Evolutionary conservation across 2,797 vertebrate genomes (phyloP).

Genomic region (Catostomus latipinnis): DNA sequence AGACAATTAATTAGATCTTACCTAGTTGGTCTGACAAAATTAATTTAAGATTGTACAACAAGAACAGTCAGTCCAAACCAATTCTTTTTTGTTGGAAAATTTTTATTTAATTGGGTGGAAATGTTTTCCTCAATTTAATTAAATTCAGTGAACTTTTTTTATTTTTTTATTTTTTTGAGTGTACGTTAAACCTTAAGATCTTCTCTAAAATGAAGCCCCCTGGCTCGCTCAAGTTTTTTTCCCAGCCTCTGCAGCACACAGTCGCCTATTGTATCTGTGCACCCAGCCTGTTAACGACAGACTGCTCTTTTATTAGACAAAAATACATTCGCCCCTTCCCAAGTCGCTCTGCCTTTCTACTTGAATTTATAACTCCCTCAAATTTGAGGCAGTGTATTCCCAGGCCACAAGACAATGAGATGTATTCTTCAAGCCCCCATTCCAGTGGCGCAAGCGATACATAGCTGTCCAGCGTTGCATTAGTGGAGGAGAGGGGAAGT

Average conservation of each 20-base stretch:
- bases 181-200: conserved; percentile 31
- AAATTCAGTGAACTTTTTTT: too few relatives aligned
- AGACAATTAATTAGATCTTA: too few relatives aligned
- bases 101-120: too few relatives aligned
- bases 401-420: conserved; percentile 74
- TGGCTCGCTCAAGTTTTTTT: conserved; percentile 19
- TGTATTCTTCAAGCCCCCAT: conserved; percentile 62
- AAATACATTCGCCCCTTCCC: conserved; percentile 43
- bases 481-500: conserved; percentile 36
- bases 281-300: conserved; percentile 45
- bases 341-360: conserved; percentile 37
- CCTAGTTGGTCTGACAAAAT: too few relatives aligned
- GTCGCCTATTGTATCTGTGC: conserved; percentile 51
- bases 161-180: not conserved
- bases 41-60: too few relatives aligned
- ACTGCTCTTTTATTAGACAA: conserved; percentile 47
- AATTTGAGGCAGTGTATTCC: conserved; percentile 65
- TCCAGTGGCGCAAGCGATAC: conserved; percentile 54
- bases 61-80: too few relatives aligned
- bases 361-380: conserved; percentile 55
- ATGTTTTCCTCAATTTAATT: too few relatives aligned
- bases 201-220: conserved; percentile 49
- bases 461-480: conserved; percentile 22
- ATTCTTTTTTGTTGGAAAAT: too few relatives aligned
- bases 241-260: conserved; percentile 48